Conservation (phyloP, 2,113 vertebrate species). For the Mixornis gularis region DNA sequence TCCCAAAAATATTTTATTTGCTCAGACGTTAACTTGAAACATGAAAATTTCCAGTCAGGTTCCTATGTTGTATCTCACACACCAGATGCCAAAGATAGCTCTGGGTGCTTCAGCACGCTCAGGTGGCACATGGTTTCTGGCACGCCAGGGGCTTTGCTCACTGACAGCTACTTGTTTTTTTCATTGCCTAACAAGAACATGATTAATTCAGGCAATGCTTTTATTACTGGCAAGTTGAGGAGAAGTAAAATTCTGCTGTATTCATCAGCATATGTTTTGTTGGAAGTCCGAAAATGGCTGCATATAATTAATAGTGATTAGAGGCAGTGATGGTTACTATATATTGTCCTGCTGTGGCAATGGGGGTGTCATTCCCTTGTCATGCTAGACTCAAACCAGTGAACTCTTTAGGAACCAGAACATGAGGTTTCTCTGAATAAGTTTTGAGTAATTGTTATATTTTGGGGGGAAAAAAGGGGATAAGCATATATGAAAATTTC, state of each 20-base stretch:
- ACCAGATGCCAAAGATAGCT: not conserved
- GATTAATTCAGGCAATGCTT: slow-evolving; percentile 1
- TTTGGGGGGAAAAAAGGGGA: not conserved
- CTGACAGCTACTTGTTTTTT: not conserved
- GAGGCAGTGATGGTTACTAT: not conserved
- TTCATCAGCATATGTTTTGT: not conserved
- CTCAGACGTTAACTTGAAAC: not conserved
- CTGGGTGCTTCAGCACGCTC: not conserved
- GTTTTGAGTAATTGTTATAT: not conserved
- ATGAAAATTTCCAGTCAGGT: not conserved
- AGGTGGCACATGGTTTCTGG: not conserved
- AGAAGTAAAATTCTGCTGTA: not conserved
- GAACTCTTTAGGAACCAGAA: not conserved
- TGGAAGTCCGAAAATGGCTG: not conserved
- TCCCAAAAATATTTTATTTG: not conserved
- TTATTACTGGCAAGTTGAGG: slow-evolving; percentile 14
- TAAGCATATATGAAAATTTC: not conserved
- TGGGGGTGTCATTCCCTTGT: not conserved
- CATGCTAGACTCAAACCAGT: not conserved
- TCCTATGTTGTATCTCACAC: not conserved
- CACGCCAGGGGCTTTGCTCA: not conserved
- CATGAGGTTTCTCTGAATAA: not conserved
- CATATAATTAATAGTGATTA: not conserved
- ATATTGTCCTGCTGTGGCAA: not conserved
- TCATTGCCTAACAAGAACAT: not conserved